These are phyloP conservation scores for Limnephilus marmoratus DNA, from an alignment of 2,888 invertebrate species.

Conservation along the genomic window DNA sequence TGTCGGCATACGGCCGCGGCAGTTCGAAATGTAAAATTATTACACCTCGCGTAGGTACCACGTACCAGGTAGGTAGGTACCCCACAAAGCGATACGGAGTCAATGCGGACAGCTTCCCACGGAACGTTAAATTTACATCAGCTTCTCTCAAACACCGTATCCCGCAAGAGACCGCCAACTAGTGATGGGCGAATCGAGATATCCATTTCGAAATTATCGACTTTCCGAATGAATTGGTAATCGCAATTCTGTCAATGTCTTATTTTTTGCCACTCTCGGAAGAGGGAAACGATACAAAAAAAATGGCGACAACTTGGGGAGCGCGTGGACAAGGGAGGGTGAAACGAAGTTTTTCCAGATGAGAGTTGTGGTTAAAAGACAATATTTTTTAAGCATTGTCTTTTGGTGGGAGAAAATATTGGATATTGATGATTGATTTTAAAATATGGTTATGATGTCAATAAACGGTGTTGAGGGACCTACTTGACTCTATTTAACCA, in stretches of 20 bases:
- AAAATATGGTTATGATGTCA: too few relatives aligned
- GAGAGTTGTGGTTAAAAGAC: too few relatives aligned
- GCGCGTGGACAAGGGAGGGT: too few relatives aligned
- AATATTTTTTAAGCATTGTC: too few relatives aligned
- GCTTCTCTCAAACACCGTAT: neutral
- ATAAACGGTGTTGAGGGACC: too few relatives aligned
- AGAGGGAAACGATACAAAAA: neutral
- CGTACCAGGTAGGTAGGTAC: neutral
- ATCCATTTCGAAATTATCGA: neutral
- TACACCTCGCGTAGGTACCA: neutral
- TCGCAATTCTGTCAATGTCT: neutral
- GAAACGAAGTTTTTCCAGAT: too few relatives aligned
- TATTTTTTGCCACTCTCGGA: neutral
- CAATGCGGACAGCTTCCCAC: conserved; percentile 30
- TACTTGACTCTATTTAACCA: too few relatives aligned
- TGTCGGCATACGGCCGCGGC: neutral
- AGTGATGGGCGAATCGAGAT: neutral
- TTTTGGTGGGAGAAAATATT: too few relatives aligned
- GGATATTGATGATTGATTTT: too few relatives aligned
- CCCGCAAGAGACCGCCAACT: neutral
- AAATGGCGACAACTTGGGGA: neutral
- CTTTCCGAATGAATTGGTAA: neutral
- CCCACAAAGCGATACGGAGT: neutral
- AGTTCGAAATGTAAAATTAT: conserved; percentile 13
- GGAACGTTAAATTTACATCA: neutral